A percentile compares a stretch with the other conserved stretches of the same genome.
These are phyloP conservation scores for Anolis apletophallus DNA, from an alignment of 2,797 vertebrate genomes.

Conservation along the genomic window DNA sequence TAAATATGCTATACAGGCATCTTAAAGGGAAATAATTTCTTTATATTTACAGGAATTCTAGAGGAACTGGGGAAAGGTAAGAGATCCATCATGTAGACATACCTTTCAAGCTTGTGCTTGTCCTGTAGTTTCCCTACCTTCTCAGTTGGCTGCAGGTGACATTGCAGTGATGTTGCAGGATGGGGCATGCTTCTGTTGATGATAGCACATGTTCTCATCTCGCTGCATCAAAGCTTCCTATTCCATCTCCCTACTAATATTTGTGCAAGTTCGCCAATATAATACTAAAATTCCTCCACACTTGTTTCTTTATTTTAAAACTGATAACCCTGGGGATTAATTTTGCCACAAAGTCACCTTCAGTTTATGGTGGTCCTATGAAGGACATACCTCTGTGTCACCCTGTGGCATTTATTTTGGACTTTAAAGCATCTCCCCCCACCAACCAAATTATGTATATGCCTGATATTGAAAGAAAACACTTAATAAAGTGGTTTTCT, in stretches of 20 bases:
- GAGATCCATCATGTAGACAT: neutral
- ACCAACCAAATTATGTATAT: neutral
- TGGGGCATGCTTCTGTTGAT: too few relatives aligned
- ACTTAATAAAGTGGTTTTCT: neutral
- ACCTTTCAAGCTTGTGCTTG: neutral
- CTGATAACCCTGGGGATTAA: neutral
- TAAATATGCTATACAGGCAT: neutral
- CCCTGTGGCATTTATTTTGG: neutral
- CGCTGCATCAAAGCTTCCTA: neutral
- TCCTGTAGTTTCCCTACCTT: neutral
- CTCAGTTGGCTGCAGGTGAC: too few relatives aligned
- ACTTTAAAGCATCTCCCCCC: neutral
- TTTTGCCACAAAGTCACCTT: too few relatives aligned
- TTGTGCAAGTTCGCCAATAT: too few relatives aligned
- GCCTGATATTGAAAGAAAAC: neutral
- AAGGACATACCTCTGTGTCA: too few relatives aligned
- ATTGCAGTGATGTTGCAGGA: too few relatives aligned
- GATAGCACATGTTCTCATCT: neutral
- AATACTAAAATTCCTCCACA: neutral
- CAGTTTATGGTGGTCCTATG: too few relatives aligned
- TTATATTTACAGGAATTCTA: neutral
- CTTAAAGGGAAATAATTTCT: neutral
- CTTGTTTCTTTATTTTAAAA: neutral
- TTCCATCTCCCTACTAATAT: neutral
- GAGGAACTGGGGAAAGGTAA: too few relatives aligned